Evolutionary conservation across 2,888 invertebrate species (phyloP), one percentile per base, ranked within the genome.

Genomic region (Chaitophorus viminalis): DNA sequence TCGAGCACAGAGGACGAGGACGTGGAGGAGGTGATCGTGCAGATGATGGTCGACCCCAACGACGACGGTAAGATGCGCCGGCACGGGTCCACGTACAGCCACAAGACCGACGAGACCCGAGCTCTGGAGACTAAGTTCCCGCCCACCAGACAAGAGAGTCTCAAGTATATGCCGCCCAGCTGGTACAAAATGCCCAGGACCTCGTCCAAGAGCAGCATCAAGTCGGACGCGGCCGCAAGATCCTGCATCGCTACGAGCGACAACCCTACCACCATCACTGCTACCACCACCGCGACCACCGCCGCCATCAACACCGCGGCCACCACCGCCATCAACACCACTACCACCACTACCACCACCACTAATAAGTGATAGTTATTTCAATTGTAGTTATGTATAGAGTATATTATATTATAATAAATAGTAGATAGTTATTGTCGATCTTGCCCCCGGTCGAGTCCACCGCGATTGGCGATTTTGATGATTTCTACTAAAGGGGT

Each of bases 21-120:
- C 18, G 93, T 93, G 17, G 93, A 93, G 46, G 93, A 93, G 90
- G 91, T 93, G n/a, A 91, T 93, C 82, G 92, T 93, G 46, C 46
- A 46, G 90, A 93, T 93, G 93, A 92, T 92, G n/a, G n/a, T n/a
- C n/a, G n/a, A n/a, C n/a, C n/a, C n/a, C 89, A 92, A 93, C 88
- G 90, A 90, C 89, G 77, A 70, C 17, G 54, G 68, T 11, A 86
- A 75, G 36, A 82, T 75, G 29, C 65, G 21, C 25, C 77, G 77
- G 17, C 86, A 87, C n/a, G 74, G 76, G 31, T 78, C 78, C 1
- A 79, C 77, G 4, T 87, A 88, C 52, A 84, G 82, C 29, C 86
- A 87, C 39, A 82, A 82, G 18, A 88, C 89, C 25, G 77, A 84
- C 18, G 89, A 88, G 33, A 87, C 88, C 25, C 77, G 68, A n/a